phyloP scores from a whole-genome alignment of 2,888 invertebrate species.

The Tetranychus truncatus region DNA sequence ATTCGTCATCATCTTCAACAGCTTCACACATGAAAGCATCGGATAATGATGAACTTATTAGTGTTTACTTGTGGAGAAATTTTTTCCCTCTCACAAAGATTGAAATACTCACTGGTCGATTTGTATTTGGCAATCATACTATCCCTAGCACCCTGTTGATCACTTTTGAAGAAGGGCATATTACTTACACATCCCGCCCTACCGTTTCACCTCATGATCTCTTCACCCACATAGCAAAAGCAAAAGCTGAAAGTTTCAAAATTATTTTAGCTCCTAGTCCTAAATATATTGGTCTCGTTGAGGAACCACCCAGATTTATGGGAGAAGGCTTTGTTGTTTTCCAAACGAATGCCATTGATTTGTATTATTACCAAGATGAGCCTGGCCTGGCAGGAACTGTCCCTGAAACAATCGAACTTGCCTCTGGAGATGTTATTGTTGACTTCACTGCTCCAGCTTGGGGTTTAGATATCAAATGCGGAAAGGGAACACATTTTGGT shows the following conservation, averaged over 20 bases:
- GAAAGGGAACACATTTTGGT: slow-evolving; percentile 85
- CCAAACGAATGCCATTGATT: slow-evolving; percentile 79
- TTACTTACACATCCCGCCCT: slow-evolving; percentile 84
- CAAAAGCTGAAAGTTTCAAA: slow-evolving; percentile 81
- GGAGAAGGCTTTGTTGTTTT: slow-evolving; percentile 94
- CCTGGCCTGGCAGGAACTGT: slow-evolving; percentile 74
- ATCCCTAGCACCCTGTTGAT: slow-evolving; percentile 74
- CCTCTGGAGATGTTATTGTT: slow-evolving; percentile 69
- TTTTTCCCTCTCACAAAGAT: slow-evolving; percentile 88
- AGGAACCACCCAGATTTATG: slow-evolving; percentile 90
- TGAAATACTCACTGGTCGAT: slow-evolving; percentile 71
- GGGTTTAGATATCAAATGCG: slow-evolving; percentile 86
- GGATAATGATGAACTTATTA: slow-evolving; percentile 15
- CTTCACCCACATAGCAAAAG: slow-evolving; percentile 87
- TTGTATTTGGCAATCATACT: slow-evolving; percentile 83
- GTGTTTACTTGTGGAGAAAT: slow-evolving; percentile 75
- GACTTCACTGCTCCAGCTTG: slow-evolving; percentile 82
- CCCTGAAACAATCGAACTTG: slow-evolving; percentile 67
- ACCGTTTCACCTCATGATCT: slow-evolving; percentile 79
- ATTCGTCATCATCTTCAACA: slow-evolving; percentile 12
- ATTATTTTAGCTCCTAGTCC: slow-evolving; percentile 86
- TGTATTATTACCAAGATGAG: slow-evolving; percentile 95
- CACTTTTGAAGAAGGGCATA: slow-evolving; percentile 78
- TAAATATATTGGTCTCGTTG: slow-evolving; percentile 75
- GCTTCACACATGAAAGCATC: not conserved